Evolutionary conservation across 2,113 vertebrate genomes (phyloP).

Genomic region (Pristiophorus japonicus): DNA sequence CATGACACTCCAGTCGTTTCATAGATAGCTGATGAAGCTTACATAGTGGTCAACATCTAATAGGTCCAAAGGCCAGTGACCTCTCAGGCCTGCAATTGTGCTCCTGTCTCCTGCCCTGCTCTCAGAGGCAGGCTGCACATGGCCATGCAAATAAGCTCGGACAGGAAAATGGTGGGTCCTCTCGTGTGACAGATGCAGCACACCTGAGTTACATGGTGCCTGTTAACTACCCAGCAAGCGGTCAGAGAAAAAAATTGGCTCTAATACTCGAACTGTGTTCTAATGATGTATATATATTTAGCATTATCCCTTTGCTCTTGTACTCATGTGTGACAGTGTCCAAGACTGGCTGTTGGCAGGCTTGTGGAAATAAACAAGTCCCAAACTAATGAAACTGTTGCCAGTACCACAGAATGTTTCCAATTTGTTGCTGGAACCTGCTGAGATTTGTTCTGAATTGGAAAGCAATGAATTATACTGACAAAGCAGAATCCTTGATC

Average conservation of each 20-base stretch:
- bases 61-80: background rate
- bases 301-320: background rate
- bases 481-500: background rate
- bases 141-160: background rate
- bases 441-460: constrained; percentile 25
- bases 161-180: background rate
- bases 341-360: background rate
- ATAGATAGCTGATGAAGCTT: background rate
- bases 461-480: background rate
- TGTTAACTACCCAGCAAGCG: background rate
- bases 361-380: background rate
- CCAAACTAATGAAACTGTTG: constrained; percentile 1
- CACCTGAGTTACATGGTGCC: background rate
- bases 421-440: constrained; percentile 8
- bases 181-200: background rate
- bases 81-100: background rate
- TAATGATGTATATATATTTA: background rate
- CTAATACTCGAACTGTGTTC: background rate
- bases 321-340: background rate
- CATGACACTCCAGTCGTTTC: background rate
- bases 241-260: background rate
- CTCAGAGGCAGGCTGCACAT: background rate
- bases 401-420: constrained; percentile 15
- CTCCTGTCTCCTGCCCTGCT: background rate
- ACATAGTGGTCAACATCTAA: background rate